Conservation (phyloP, 2,113 vertebrate genomes). For the Talpa occidentalis region DNA sequence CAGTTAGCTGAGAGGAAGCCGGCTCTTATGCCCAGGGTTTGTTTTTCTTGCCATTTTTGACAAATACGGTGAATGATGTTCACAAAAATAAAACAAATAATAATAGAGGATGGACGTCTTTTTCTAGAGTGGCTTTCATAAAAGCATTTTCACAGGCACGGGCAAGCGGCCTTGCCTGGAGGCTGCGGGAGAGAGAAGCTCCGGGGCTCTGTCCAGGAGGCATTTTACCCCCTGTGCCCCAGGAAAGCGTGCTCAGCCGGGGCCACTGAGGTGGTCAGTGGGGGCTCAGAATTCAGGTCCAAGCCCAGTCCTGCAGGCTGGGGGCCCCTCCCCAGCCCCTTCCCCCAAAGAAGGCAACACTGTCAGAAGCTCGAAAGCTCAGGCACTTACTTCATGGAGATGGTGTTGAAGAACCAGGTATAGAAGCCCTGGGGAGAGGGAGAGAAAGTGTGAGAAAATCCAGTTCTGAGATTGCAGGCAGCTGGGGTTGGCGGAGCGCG, state of each 20-base stretch:
- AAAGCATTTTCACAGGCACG: neutral
- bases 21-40: fast-evolving
- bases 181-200: neutral
- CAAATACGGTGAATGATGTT: neutral
- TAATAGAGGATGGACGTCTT: neutral
- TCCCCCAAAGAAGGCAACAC: neutral
- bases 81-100: neutral
- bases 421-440: constrained; percentile 93
- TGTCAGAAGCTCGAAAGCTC: neutral
- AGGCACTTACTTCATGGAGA: constrained; percentile 97
- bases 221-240: neutral
- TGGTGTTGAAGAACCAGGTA: constrained; percentile 95
- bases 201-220: neutral
- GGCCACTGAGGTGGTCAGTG: fast-evolving
- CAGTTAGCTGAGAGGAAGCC: neutral
- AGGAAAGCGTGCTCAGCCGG: neutral
- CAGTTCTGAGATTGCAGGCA: neutral
- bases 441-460: constrained; percentile 28
- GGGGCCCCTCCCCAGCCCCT: fast-evolving
- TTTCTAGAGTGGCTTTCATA: neutral
- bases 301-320: neutral
- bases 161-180: neutral
- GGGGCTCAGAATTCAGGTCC: neutral
- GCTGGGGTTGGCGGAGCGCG: neutral
- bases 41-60: neutral